Percentiles rank a stretch among this genome's conserved stretches.
These are phyloP conservation scores for Rhopalosiphum nymphaeae DNA, from an alignment of 2,888 invertebrate species.

Conservation along the genomic window DNA sequence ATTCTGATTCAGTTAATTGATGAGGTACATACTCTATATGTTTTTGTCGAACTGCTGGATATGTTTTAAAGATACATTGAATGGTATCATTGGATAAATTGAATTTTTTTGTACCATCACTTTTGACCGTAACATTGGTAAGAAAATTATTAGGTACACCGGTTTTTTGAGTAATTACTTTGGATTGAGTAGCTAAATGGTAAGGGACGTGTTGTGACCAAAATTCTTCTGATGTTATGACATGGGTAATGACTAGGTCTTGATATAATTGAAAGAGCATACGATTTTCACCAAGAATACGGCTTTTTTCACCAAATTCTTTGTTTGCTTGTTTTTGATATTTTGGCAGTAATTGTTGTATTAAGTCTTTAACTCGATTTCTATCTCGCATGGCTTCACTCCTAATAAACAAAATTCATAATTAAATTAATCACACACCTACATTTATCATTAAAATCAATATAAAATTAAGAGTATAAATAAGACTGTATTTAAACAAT, in stretches of 20 bases:
- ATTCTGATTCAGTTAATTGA: conserved; percentile 94
- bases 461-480: background rate
- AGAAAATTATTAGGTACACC: conserved; percentile 81
- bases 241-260: conserved; percentile 95
- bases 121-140: conserved; percentile 93
- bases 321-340: conserved; percentile 93
- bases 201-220: conserved; percentile 90
- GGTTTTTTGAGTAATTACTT: conserved; percentile 86
- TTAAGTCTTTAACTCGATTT: conserved; percentile 91
- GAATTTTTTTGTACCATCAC: conserved; percentile 96
- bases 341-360: conserved; percentile 92
- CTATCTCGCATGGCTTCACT: conserved; percentile 88
- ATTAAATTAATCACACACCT: background rate
- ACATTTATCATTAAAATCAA: background rate
- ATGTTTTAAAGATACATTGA: conserved; percentile 98
- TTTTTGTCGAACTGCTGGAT: conserved; percentile 97
- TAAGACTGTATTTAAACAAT: background rate
- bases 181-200: conserved; percentile 79
- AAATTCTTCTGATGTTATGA: conserved; percentile 97
- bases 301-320: conserved; percentile 90
- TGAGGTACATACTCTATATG: conserved; percentile 96
- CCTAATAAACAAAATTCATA: conserved; percentile 47
- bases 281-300: conserved; percentile 88
- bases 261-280: conserved; percentile 93
- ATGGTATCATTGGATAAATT: conserved; percentile 97